Evolutionary conservation across 64 coral and sea anemone genomes (phyloP), one percentile per base, ranked within the genome.

Genomic region (Porites lutea): DNA sequence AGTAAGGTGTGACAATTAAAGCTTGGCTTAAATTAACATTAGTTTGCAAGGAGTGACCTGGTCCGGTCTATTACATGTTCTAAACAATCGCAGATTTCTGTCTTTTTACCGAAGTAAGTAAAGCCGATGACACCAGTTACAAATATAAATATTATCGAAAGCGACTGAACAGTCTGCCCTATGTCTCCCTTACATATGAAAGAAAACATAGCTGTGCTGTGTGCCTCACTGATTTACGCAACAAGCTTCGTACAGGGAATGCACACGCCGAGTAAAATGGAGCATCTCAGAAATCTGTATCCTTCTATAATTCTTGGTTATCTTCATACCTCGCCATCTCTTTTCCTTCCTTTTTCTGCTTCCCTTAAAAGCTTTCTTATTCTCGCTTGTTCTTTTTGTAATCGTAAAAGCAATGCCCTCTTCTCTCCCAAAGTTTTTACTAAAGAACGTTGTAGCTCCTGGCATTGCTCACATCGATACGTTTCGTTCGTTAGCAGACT

Each of bases 401-500:
- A 83, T 27, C 84, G 78, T 77, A 97, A 71, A 78, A 97, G 88
- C 75, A 97, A 90, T 46, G 88, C 69, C 49, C 92, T 69, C 75
- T 97, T 97, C 75, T 97, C 95, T 82, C 93, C 92, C 49, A 97
- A 82, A 74, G 82, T 81, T 62, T 85, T 90, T 13, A 97, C 75
- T 27, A 93, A 90, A 3, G 91, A 88, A 15, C 92, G 88, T 75
- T 94, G 92, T 13, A 97, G 11, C 64, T 97, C 95, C 50, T 81
- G 11, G 61, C 95, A 97, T 66, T 87, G 94, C 13, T 77, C n/a
- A 48, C 95, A 97, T 21, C 88, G 70, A 75, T 83, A 16, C 5
- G 75, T 85, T 16, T 62, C 72, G 19, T 78, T 89, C 47, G 55
- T 71, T 9, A 46, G 20, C 4, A 44, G 13, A 19, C 55, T 74